Conservation (phyloP, 2,888 invertebrate genomes). For the Therioaphis trifolii region DNA sequence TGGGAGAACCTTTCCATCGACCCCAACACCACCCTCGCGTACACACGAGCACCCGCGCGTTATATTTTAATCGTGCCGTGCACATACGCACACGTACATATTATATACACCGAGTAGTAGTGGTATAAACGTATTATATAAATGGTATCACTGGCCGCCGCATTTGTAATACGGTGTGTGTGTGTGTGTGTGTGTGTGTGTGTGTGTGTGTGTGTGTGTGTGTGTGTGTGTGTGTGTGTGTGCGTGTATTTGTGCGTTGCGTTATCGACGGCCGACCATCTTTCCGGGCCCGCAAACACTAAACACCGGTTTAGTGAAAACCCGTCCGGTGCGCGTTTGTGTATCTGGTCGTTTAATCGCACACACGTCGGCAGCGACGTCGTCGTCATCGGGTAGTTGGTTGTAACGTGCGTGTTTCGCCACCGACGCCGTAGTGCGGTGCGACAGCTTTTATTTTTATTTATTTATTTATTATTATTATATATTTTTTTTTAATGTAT, state of each 20-base stretch:
- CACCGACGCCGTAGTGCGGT: not conserved
- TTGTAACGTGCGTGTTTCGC: constrained; percentile 34
- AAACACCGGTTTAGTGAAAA: constrained; percentile 62
- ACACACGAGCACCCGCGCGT: no score
- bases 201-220: no score
- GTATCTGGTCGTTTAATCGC: constrained; percentile 56
- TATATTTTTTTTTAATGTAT: no score
- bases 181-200: no score
- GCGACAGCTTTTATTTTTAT: constrained; percentile 20
- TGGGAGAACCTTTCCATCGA: not conserved
- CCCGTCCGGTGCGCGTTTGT: constrained; percentile 52
- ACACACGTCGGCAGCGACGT: constrained; percentile 33
- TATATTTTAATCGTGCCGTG: not conserved
- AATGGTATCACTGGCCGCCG: no score
- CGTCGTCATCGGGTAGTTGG: not conserved
- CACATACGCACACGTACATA: no score
- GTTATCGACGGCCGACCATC: constrained; percentile 53
- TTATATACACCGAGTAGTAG: no score
- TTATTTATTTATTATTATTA: not conserved
- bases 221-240: no score
- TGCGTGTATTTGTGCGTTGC: no score
- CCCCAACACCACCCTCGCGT: not conserved
- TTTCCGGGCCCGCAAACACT: constrained; percentile 58
- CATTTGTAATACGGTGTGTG: not conserved
- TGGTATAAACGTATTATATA: not conserved